These are phyloP conservation scores for Phalacrocorax pelagicus DNA, from an alignment of 2,113 vertebrate species.

Conservation along the genomic window DNA sequence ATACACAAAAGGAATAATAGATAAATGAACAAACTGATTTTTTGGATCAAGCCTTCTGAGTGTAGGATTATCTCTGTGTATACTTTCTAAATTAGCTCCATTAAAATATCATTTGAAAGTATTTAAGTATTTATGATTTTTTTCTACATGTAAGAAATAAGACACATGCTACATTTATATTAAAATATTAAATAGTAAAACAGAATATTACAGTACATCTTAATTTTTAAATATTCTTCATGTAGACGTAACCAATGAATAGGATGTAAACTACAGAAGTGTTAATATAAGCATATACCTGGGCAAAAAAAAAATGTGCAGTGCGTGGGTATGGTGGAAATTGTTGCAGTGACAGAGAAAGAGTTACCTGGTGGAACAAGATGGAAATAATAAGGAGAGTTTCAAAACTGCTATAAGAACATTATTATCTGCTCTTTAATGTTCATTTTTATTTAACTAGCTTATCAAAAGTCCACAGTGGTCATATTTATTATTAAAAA, in stretches of 20 bases:
- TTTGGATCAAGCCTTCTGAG: background rate
- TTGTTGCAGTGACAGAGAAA: background rate
- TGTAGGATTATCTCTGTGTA: background rate
- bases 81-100: background rate
- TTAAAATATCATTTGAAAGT: background rate
- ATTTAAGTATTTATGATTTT: background rate
- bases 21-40: background rate
- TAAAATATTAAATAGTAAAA: background rate
- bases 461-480: background rate
- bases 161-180: background rate
- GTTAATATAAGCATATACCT: background rate
- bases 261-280: background rate
- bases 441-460: background rate
- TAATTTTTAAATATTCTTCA: background rate
- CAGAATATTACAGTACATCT: background rate
- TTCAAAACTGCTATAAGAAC: background rate
- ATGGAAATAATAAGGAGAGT: background rate
- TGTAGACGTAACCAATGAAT: background rate
- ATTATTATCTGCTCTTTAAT: background rate
- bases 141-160: background rate
- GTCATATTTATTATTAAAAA: background rate
- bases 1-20: background rate
- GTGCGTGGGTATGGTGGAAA: background rate
- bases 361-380: background rate
- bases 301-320: background rate